A percentile compares a stretch with the other conserved stretches of the same genome.
Conservation (phyloP, 2,888 invertebrate species). For the Cloeon dipterum region DNA sequence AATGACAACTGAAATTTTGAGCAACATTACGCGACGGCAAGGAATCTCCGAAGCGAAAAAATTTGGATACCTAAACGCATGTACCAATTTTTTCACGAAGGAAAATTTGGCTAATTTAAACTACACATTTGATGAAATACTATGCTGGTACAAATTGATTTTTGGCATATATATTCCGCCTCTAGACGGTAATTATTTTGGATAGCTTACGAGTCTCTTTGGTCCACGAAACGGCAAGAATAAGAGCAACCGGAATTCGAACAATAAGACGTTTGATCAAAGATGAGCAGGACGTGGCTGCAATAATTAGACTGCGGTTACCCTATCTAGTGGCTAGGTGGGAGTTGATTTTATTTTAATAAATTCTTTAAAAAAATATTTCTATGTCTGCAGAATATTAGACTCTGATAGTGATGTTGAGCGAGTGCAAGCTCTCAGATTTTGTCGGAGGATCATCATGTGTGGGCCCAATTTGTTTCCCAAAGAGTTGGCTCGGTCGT, state of each 20-base stretch:
- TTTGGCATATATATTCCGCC: not conserved
- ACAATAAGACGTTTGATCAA: conserved; percentile 65
- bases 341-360: too few species aligned
- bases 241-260: conserved; percentile 71
- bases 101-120: conserved; percentile 37
- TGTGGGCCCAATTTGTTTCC: conserved; percentile 44
- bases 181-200: not conserved
- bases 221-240: conserved; percentile 67
- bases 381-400: too few species aligned
- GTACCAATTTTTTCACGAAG: conserved; percentile 53
- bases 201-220: conserved; percentile 62
- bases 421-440: conserved; percentile 70
- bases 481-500: conserved; percentile 47
- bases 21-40: conserved; percentile 32
- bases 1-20: conserved; percentile 32
- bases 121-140: conserved; percentile 55
- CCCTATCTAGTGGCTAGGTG: conserved; percentile 64
- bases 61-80: conserved; percentile 67
- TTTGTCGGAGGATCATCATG: conserved; percentile 46
- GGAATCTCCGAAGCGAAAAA: conserved; percentile 51
- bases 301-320: conserved; percentile 57
- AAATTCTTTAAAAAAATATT: too few species aligned
- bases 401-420: conserved; percentile 59
- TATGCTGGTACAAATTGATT: conserved; percentile 37
- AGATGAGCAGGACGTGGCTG: conserved; percentile 51